A percentile compares a stretch with the other conserved stretches of the same genome.
These are phyloP conservation scores for Halichondria panicea DNA, from an alignment of 37 sponge, comb jelly and placozoan genomes.

Conservation along the genomic window DNA sequence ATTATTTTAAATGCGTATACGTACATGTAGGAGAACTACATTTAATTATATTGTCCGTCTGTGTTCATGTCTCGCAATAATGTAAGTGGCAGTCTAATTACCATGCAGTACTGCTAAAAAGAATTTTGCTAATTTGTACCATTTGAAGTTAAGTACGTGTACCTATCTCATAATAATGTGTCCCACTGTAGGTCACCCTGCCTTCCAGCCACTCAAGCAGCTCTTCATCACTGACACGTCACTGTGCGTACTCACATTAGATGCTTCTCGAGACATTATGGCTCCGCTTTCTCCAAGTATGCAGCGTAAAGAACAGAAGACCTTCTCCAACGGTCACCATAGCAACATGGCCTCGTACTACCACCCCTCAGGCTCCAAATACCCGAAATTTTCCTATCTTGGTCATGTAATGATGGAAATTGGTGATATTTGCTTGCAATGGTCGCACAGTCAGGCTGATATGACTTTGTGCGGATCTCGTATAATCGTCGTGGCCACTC, in stretches of 20 bases:
- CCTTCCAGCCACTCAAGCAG: conserved; percentile 18
- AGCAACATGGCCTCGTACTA: background rate
- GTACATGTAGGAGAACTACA: no score
- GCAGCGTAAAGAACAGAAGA: background rate
- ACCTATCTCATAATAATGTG: no score
- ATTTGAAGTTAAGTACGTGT: no score
- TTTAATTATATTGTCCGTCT: no score
- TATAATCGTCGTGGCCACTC: conserved; percentile 68
- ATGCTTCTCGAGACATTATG: conserved; percentile 37
- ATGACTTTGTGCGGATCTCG: conserved; percentile 29
- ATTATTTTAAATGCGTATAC: no score
- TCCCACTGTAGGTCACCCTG: no score
- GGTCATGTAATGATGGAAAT: conserved; percentile 36
- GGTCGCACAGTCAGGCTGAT: conserved; percentile 22
- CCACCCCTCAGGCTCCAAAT: background rate
- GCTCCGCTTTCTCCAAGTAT: conserved; percentile 14
- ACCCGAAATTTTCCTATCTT: conserved; percentile 27
- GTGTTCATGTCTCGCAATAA: no score
- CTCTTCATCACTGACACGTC: conserved; percentile 56
- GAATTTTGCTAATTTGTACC: no score
- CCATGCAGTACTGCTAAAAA: no score
- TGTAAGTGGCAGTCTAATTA: no score
- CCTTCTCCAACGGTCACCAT: background rate
- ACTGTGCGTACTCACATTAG: conserved; percentile 32
- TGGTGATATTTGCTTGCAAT: conserved; percentile 41